Base-by-base conservation (phyloP, 2,888 invertebrate species). In the Hemithea aestivaria region DNA sequence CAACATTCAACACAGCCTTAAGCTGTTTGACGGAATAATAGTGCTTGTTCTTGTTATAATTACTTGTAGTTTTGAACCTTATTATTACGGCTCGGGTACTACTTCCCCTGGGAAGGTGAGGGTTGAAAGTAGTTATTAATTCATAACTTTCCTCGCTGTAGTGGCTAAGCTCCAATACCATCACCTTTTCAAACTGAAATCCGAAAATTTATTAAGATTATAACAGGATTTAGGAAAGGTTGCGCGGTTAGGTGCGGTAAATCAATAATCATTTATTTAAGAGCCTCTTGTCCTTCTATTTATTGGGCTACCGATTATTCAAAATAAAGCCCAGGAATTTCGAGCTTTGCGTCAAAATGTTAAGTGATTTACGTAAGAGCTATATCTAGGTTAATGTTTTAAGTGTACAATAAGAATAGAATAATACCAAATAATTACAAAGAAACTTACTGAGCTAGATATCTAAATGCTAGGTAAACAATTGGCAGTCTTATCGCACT, bases 11-110 rank as follows among this genome's bases (percentile, higher is more conserved):
- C 63, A 63, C 41, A 51, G 70, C 70, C 71, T 72, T 66, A 58
- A 77, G 75, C 72, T 76, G 70, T 79, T 80, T 80, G 68, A 75
- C 67, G 66, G 63, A 71, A 64, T 76, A 75, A 74, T 78, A 66
- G 71, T 58, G 57, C 71, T 74, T 74, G 74, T 76, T 79, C 73
- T 71, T 70, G 73, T 69, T 74, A 62, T 84, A 81, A 83, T 82
- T 83, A 79, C 75, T 79, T 75, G 72, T 73, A 78, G 76, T 80
- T 80, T 67, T 69, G 66, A 70, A 73, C 71, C 73, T 72, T 81
- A 75, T 79, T 78, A 79, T 79, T 74, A 79, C 58, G 56, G 62
- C 62, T 56, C 67, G 70, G 62, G 71, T 66, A 71, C 70, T 66
- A 64, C 61, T 66, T 72, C 80, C 76, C 73, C 33, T 32, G 73